Evolutionary conservation across 2,888 invertebrate species (phyloP), one percentile per base, ranked within the genome.

Genomic region (Fragum sueziense): DNA sequence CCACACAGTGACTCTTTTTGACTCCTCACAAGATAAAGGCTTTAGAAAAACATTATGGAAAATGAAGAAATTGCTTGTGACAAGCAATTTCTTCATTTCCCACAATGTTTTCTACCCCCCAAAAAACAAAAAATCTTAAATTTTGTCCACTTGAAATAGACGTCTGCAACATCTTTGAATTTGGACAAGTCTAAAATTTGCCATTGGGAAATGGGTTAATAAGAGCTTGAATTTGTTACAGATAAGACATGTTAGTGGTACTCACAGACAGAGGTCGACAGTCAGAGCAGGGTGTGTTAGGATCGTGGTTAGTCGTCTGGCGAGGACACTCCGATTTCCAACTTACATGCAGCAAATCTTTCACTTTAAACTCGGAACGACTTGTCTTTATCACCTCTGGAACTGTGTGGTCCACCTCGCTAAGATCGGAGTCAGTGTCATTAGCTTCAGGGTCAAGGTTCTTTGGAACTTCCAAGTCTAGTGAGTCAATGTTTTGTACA

Each of bases 261-360:
- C 89, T 89, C 86, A 89, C 89, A 81, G 88, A 82, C 54, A 85
- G 71, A 54, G 85, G 83, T 54, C 87, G 82, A 76, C 88, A 89
- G 78, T 89, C 89, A 84, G 87, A 80, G 74, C 86, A 87, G 61
- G 82, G 78, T 33, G 82, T 76, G 71, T 82, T 71, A 31, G 74
- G 52, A 41, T 65, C 65, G 22, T 65, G 65, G 76, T 84, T 86
- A 87, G 87, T 85, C 81, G 68, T 41, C 65, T 65, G 59, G 31
- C 86, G 79, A 29, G 80, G 73, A 74, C 87, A 88, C 68, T 83
- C 82, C 22, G 81, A 82, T 74, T 87, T 88, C 88, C 87, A 88
- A 89, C 89, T 90, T 87, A 90, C 90, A 89, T 89, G 88, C 87
- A 89, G 82, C 70, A 89, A 80, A 52, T 90, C 88, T 54, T 85